Base-by-base conservation (phyloP, 2,113 vertebrate genomes). In the Gadus macrocephalus region DNA sequence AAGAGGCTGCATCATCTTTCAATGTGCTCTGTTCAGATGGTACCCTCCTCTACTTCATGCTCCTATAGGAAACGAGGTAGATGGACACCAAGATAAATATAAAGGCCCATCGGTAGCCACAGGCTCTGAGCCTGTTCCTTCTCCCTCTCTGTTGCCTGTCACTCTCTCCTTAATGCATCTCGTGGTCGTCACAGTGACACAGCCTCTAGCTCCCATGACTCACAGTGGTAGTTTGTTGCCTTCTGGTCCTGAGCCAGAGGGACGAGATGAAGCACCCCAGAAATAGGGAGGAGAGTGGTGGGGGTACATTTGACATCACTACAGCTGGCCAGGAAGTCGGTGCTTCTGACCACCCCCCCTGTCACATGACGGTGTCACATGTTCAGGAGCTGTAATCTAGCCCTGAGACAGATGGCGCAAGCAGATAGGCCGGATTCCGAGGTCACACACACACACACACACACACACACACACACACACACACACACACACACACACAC, bases 351-450 rank as follows among this genome's bases (percentile, higher is more conserved):
- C 62, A 25, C 62, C 2, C 62, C 27, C 28, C 56, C 22, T 31
- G 81, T 85, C 86, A 88, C 81, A 81, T 86, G 85, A 65, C 53
- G 15, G 15, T 69, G 70, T 89, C 88, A 89, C 84, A 84, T 89
- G 87, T 64, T 80, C 77, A 42, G 60, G 82, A 83, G 74, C 78
- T 81, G 83, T 84, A 85, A 86, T 78, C 67, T 70, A 75, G 85
- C 84, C 68, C 66, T 62, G 82, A 82, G 82, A 85, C 86, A 89
- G 84, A 87, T 89, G 87, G 84, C 89, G 86, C 75, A 79, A 81
- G 74, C 1, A 77, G 76, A 88, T 82, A 82, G 78, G 55, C 69
- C 74, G 80, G 73, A 75, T 73, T 81, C 74, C 72, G 73, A 78
- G 79, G 74, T 60, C 77, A 64, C 76, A 72, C 83, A 74, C 75